Conservation (phyloP, 2,888 invertebrate genomes). For the Philhelius pedissequus region DNA sequence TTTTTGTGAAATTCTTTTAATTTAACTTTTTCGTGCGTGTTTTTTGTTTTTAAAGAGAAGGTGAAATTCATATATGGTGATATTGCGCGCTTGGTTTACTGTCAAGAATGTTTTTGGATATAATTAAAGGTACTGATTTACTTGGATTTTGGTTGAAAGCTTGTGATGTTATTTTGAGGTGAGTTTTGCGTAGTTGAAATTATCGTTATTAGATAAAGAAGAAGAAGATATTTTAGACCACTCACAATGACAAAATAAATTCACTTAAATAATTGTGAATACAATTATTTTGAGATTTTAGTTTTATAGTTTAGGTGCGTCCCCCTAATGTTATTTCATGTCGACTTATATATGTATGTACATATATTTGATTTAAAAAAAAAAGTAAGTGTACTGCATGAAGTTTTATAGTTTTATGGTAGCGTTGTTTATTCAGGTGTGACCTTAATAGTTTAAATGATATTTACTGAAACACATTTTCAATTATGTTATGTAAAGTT, state of each 20-base stretch:
- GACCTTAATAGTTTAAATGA: not conserved
- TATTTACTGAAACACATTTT: not conserved
- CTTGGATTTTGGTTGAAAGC: not conserved
- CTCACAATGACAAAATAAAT: no score
- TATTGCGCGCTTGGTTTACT: not conserved
- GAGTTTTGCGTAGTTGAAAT: no score
- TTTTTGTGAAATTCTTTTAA: slow-evolving; percentile 6
- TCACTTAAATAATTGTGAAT: no score
- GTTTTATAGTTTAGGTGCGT: no score
- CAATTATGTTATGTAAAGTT: not conserved
- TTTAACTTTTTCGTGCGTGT: not conserved
- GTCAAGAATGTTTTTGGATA: not conserved
- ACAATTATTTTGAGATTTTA: no score
- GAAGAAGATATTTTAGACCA: no score
- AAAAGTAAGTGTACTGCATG: not conserved
- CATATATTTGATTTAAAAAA: no score
- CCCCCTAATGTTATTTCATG: no score
- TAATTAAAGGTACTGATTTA: not conserved
- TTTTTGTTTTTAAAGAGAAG: not conserved
- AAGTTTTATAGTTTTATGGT: not conserved
- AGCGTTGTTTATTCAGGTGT: not conserved
- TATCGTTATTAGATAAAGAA: no score
- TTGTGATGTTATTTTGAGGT: not conserved
- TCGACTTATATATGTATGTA: no score
- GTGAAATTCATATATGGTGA: not conserved